These are phyloP conservation scores for Apis cerana DNA, from an alignment of 1,140 invertebrate genomes.

Conservation along the genomic window DNA sequence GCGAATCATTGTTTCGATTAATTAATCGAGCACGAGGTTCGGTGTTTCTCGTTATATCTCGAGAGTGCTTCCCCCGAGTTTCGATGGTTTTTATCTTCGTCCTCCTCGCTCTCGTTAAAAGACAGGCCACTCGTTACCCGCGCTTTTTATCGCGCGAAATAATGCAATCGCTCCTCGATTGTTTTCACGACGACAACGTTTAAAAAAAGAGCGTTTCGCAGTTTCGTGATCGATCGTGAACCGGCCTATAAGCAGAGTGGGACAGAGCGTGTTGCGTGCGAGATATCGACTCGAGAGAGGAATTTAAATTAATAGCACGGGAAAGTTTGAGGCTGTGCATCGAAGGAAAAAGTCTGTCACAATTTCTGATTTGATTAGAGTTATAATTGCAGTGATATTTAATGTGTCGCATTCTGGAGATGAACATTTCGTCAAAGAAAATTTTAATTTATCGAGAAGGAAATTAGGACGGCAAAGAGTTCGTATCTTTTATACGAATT, in stretches of 20 bases:
- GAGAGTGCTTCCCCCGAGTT: background rate
- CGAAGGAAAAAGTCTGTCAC: no score
- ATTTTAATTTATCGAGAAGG: no score
- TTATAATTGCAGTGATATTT: no score
- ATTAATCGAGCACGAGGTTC: slow-evolving; percentile 9
- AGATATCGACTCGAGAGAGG: no score
- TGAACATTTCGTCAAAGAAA: no score
- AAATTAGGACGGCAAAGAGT: no score
- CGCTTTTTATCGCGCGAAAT: slow-evolving; percentile 13
- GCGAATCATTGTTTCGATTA: slow-evolving; percentile 50
- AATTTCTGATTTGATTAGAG: no score
- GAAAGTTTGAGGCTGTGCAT: no score
- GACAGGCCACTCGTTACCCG: background rate
- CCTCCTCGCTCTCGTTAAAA: background rate
- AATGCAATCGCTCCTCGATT: slow-evolving; percentile 4
- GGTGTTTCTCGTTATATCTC: background rate
- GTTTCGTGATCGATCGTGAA: background rate
- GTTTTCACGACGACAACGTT: slow-evolving; percentile 9
- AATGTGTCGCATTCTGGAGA: no score
- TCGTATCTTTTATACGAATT: background rate
- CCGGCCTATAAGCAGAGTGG: no score
- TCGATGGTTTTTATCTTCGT: background rate
- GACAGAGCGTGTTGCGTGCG: no score
- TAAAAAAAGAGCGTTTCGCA: background rate
- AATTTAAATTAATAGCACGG: no score